Evolutionary conservation across 2,888 invertebrate species (phyloP), one percentile per base, ranked within the genome.

Genomic region (Adineta ricciae): DNA sequence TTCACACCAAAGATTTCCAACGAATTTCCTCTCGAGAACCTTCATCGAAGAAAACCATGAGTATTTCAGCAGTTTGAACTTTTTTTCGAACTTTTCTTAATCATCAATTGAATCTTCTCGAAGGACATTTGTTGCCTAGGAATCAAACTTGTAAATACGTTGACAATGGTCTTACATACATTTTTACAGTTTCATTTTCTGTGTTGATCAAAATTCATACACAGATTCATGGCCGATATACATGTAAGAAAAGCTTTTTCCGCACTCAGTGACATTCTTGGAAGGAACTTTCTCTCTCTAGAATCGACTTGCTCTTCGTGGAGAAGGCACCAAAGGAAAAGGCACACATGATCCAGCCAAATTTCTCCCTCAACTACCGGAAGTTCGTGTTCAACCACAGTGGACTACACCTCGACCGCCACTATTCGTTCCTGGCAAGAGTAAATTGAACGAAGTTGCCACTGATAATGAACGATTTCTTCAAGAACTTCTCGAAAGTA

Each of bases 301-400:
- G 64, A 64, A 64, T 64, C 64, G 64, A 64, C 32, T 32, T 32
- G 64, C 32, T 64, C 50, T 83, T 50, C 83, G 87, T 64, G 78
- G 78, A 11, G 78, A 78, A 78, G 78, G 78, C 41, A 89, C 88
- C 86, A 89, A 89, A 87, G 90, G 90, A 46, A 90, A 90, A 84
- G 88, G 88, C 5, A 89, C 89, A 83, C 88, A 88, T 87, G 90
- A 90, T 86, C 89, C 89, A 11, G 88, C 89, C n/a, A 87, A 88
- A 64, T 90, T 90, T 86, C 88, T 90, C 46, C 90, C 90, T 14
- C 88, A 89, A 32, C 87, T 90, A n/a, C 90, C 90, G 41, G 88
- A 88, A 36, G 89, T 89, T 86, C 88, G 90, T 83, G 86, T 87
- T 50, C 90, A 90, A 87, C 90, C 90, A 82, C 88, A 88, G 84